Conservation (phyloP, 2,113 vertebrate genomes). For the Nerophis ophidion region DNA sequence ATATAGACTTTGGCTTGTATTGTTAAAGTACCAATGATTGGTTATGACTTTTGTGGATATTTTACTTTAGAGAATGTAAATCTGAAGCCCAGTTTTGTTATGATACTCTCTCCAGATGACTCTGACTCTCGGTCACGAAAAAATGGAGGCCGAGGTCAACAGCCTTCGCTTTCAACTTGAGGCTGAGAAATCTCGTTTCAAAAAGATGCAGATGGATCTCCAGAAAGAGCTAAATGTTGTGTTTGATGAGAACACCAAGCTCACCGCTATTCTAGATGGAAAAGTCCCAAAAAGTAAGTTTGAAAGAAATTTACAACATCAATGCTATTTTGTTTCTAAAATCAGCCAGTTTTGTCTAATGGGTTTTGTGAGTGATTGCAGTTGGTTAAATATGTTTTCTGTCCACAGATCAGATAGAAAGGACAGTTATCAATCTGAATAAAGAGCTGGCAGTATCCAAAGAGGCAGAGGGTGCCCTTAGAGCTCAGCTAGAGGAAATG, state of each 20-base stretch:
- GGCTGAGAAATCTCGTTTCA: conserved; percentile 68
- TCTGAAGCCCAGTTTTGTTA: background rate
- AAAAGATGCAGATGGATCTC: conserved; percentile 81
- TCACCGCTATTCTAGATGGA: conserved; percentile 76
- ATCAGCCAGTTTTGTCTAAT: too few relatives aligned
- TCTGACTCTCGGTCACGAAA: conserved; percentile 56
- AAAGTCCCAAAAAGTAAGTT: conserved; percentile 83
- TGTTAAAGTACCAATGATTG: too few relatives aligned
- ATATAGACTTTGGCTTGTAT: too few relatives aligned
- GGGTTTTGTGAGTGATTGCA: background rate
- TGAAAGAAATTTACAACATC: background rate
- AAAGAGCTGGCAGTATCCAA: conserved; percentile 67
- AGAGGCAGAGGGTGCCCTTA: conserved; percentile 42
- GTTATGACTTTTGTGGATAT: background rate
- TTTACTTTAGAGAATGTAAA: background rate
- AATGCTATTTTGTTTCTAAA: background rate
- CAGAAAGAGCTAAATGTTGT: conserved; percentile 81
- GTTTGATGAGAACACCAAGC: conserved; percentile 82
- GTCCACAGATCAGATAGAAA: conserved; percentile 67
- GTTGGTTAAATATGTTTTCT: background rate
- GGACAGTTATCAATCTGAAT: conserved; percentile 60
- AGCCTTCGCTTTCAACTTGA: conserved; percentile 71
- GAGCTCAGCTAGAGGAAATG: conserved; percentile 52
- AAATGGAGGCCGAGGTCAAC: conserved; percentile 74
- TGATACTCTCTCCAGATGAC: conserved; percentile 57